Conservation (phyloP, 2,797 vertebrate species). For the Toxotes lorentzi region DNA sequence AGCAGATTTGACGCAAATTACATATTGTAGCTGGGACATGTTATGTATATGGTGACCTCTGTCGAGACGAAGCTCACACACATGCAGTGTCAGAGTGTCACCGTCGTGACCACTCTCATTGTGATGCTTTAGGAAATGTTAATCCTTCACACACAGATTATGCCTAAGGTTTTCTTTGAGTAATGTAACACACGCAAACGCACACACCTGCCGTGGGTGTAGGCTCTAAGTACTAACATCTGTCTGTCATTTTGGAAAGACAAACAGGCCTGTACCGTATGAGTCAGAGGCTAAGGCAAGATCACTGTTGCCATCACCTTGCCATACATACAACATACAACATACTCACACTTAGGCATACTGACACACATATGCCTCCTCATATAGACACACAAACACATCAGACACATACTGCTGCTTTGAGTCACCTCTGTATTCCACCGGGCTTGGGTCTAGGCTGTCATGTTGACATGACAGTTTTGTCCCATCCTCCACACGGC, state of each 20-base stretch:
- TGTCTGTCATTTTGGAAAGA: conserved; percentile 73
- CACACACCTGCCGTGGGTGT: conserved; percentile 24
- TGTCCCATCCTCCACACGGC: too few relatives aligned
- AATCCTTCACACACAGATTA: conserved; percentile 35
- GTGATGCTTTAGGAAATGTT: conserved; percentile 52
- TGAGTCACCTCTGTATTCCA: too few relatives aligned
- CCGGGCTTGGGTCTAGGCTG: too few relatives aligned
- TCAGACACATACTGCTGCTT: not conserved
- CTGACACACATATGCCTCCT: not conserved
- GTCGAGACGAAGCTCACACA: conserved; percentile 1
- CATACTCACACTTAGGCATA: conserved; percentile 14
- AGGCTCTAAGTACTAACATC: conserved; percentile 70
- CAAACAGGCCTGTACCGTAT: conserved; percentile 46
- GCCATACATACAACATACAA: conserved; percentile 49
- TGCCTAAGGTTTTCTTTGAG: conserved; percentile 36
- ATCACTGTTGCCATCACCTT: conserved; percentile 75
- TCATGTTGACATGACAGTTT: too few relatives aligned
- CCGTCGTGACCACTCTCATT: conserved; percentile 11
- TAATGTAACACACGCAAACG: conserved; percentile 13
- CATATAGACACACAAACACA: not conserved
- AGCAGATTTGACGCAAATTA: conserved; percentile 13
- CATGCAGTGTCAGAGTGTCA: not conserved
- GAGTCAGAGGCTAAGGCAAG: conserved; percentile 61
- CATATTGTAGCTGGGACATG: conserved; percentile 17
- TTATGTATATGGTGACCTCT: conserved; percentile 36